Base-by-base conservation (phyloP, 1,140 invertebrate species). In the Halictus rubicundus region DNA sequence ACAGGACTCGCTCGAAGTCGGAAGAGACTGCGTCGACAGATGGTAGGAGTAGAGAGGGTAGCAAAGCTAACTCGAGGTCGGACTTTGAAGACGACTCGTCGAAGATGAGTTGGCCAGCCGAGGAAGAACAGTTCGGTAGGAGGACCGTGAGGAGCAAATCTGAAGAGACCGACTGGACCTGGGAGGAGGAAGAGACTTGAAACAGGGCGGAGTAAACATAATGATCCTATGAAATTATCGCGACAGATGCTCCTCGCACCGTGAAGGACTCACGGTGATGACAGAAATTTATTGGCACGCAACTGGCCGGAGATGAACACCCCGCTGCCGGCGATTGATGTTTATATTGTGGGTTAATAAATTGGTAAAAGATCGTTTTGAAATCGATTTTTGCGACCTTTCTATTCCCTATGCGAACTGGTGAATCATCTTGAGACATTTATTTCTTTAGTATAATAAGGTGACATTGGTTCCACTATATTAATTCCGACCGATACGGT, bases 151-250 rank as follows among this genome's bases (percentile, higher is more conserved):
- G 81, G 42, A 81, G 86, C n/a, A 87, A 85, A 25, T 89, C 88
- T 14, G 88, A 89, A 46, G 88, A 91, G 64, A 70, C 84, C n/a
- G 85, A 87, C 68, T 88, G 86, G 88, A 68, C 82, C 9, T 92
- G 88, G 88, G 88, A 90, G 39, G 78, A 86, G 42, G 89, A 88
- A 32, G 85, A 90, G 52, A 90, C 89, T 71, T 90, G 88, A 86
- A 68, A 25, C 12, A 37, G 69, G 64, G 54, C 9, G 16, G 61
- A 27, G 70, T 68, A 78, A 76, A 57, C 19, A 57, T n/a, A 54
- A 57, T 57, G 19, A 57, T n/a, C 19, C 21, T 57, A n/a, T 2
- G 25, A 39, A 72, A 64, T 72, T 72, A 78, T 72, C 54, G 25
- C n/a, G 0, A 39, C 23, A 9, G 39, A 25, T 21, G 37, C 23